Base-by-base conservation (phyloP, 2,797 vertebrate species). In the Steatocranus sp. region DNA sequence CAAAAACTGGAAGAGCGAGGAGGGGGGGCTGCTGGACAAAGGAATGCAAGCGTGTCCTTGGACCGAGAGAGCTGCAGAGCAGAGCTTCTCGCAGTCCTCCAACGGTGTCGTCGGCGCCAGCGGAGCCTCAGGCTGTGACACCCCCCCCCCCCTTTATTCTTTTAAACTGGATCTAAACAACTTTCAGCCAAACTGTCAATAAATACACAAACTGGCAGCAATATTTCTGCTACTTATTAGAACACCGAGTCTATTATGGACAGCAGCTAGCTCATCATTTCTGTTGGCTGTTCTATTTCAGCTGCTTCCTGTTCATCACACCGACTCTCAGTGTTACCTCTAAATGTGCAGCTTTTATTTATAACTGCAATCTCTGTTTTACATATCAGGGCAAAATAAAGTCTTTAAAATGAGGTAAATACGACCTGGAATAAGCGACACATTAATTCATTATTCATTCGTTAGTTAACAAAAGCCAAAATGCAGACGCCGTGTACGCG, bases 11-110 rank as follows among this genome's bases (percentile, higher is more conserved):
- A 12, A 8, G 56, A 36, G 83, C 79, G 86, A 36, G 30, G 32
- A 5, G 36, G 61, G 34, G 32, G 36, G 18, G n/a, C 4, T 20
- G n/a, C n/a, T 25, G 36, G 20, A 15, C 36, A 68, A 43, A 68
- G 63, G 63, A 90, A 87, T 81, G 87, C 86, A 53, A 83, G 85
- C 20, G 30, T 87, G 85, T 87, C 87, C 75, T 88, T 46, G 51
- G 88, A 85, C 84, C 36, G 81, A 86, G 76, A 79, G 70, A 68
- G 80, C 85, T 75, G 58, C 75, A 82, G 73, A 86, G 75, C 73
- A 76, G 61, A 81, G 38, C 81, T 84, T 50, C 49, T 84, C 88
- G 95, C 94, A 96, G 96, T 93, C 92, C 93, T 96, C 95, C 91
- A 92, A 81, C 41, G 48, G n/a, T 81, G 81, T 73, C 8, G 3